Evolutionary conservation across 2,888 invertebrate genomes (phyloP).

Genomic region (Ctena decussata): DNA sequence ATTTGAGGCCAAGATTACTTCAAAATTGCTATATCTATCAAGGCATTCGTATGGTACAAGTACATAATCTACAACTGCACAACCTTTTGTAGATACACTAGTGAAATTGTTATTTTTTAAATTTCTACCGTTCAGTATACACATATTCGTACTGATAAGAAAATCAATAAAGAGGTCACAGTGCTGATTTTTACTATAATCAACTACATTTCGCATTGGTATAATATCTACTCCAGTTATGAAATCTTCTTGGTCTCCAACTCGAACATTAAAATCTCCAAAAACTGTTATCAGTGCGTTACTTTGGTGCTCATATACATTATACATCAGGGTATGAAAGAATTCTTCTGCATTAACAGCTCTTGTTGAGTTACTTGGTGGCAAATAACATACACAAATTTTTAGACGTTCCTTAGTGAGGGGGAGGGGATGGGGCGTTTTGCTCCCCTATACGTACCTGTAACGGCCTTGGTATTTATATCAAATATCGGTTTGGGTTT

Average conservation of each 20-base stretch:
- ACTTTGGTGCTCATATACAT: not conserved
- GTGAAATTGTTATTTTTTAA: not conserved
- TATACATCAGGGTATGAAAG: not conserved
- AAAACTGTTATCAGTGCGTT: too few relatives aligned
- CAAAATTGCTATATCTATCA: not conserved
- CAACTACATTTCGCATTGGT: too few relatives aligned
- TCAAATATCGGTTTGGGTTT: not conserved
- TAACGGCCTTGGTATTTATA: too few relatives aligned
- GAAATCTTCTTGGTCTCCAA: too few relatives aligned
- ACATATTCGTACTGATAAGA: not conserved
- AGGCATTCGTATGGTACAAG: not conserved
- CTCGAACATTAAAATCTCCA: too few relatives aligned
- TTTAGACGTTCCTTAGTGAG: not conserved
- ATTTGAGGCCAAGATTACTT: not conserved
- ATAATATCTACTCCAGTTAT: too few relatives aligned
- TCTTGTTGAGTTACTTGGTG: too few relatives aligned
- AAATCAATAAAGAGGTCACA: not conserved
- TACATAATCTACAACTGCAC: not conserved
- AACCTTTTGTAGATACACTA: not conserved
- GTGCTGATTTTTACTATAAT: too few relatives aligned
- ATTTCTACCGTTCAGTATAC: not conserved
- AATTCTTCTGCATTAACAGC: not conserved
- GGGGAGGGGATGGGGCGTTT: too few relatives aligned
- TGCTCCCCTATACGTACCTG: too few relatives aligned
- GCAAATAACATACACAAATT: slow-evolving; percentile 19